Conservation (phyloP, 2,113 vertebrate species). For the Illadopsis cleaveri region DNA sequence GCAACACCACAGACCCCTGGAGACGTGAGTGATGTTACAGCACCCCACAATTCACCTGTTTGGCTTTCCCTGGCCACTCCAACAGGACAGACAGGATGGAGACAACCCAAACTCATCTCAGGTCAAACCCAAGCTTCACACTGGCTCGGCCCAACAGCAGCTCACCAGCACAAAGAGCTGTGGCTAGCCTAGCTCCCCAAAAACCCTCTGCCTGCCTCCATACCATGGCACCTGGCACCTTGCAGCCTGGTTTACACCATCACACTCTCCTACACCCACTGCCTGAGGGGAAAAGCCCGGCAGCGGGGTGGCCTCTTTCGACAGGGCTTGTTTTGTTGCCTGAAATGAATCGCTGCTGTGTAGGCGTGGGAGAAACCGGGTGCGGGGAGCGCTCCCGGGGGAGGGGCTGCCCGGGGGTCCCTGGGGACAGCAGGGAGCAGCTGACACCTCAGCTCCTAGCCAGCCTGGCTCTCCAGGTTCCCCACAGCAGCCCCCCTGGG, state of each 20-base stretch:
- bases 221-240: background rate
- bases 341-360: background rate
- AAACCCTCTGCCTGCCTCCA: background rate
- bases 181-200: background rate
- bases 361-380: background rate
- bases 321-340: background rate
- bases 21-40: accelerated
- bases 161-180: accelerated
- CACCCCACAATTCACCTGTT: background rate
- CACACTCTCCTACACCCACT: background rate
- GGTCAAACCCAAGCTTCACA: background rate
- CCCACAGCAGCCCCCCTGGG: background rate
- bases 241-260: background rate
- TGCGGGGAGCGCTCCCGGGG: background rate
- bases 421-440: background rate
- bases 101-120: background rate
- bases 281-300: background rate
- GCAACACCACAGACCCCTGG: background rate
- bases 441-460: background rate
- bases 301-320: conserved; percentile 1
- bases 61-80: background rate
- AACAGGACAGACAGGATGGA: background rate
- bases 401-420: background rate
- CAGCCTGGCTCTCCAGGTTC: background rate
- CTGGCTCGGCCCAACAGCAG: accelerated